Evolutionary conservation across 2,113 vertebrate genomes (phyloP).

Genomic region (Myodes glareolus): DNA sequence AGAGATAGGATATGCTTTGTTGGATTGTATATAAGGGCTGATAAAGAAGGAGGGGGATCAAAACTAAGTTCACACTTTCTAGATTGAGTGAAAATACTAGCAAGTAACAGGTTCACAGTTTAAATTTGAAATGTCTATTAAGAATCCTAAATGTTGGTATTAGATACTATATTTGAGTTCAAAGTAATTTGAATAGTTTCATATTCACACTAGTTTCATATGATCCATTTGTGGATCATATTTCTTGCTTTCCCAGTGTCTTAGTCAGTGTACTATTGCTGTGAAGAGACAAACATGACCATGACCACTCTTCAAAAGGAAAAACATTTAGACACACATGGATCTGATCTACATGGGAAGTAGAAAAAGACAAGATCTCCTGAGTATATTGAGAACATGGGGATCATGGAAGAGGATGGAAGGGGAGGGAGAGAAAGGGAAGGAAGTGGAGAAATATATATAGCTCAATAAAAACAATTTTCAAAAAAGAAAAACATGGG

Average conservation of each 20-base stretch:
- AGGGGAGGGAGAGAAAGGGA: no score
- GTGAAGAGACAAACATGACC: background rate
- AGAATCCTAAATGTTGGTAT: conserved; percentile 22
- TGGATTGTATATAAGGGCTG: background rate
- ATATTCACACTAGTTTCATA: background rate
- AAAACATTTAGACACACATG: background rate
- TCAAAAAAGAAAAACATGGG: background rate
- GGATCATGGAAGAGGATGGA: no score
- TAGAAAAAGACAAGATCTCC: no score
- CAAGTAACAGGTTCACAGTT: background rate
- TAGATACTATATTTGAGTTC: background rate
- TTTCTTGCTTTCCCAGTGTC: background rate
- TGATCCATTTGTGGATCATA: background rate
- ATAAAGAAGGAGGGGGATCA: background rate
- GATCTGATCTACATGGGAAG: no score
- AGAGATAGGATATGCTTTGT: conserved; percentile 20
- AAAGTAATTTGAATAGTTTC: background rate
- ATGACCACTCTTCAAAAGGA: background rate
- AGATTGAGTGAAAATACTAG: background rate
- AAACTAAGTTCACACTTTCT: background rate
- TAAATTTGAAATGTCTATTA: conserved; percentile 48
- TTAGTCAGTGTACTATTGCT: background rate
- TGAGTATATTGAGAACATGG: no score
- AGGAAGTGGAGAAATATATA: no score
- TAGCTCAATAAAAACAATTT: no score